phyloP scores from a whole-genome alignment of 2,888 invertebrate species.

The Odiellus spinosus region DNA sequence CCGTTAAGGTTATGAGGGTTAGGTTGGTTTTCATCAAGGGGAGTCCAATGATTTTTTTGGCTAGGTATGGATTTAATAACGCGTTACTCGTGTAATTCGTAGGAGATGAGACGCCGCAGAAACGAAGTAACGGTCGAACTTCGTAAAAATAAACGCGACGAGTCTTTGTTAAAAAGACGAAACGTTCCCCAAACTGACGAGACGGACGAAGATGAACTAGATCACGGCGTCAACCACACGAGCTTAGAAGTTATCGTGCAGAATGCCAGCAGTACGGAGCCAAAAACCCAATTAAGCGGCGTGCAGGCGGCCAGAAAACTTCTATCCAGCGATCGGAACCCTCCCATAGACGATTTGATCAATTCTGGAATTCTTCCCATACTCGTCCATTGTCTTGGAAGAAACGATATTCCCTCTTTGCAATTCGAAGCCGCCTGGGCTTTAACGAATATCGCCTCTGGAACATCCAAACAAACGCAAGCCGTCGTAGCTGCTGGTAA shows the following conservation, averaged over 20 bases:
- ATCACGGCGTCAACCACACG: constrained; percentile 12
- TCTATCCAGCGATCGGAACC: constrained; percentile 91
- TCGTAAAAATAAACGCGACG: constrained; percentile 94
- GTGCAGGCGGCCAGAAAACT: constrained; percentile 90
- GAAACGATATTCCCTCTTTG: constrained; percentile 62
- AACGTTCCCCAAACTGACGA: constrained; percentile 60
- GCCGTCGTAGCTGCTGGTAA: constrained; percentile 60
- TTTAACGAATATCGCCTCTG: constrained; percentile 87
- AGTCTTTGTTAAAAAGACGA: constrained; percentile 83
- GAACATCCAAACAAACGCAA: constrained; percentile 80
- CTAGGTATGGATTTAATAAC: no score
- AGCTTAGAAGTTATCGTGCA: constrained; percentile 60
- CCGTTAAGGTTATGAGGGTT: no score
- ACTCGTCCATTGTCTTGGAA: constrained; percentile 71
- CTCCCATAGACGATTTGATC: constrained; percentile 92
- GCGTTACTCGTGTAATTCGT: constrained; percentile 4
- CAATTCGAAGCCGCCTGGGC: constrained; percentile 99
- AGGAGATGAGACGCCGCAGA: constrained; percentile 81
- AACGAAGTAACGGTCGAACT: constrained; percentile 93
- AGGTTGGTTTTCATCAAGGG: no score
- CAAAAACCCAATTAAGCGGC: constrained; percentile 66
- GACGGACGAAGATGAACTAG: constrained; percentile 19
- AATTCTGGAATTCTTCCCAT: constrained; percentile 86
- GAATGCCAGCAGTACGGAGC: constrained; percentile 61
- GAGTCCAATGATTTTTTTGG: no score